These are phyloP conservation scores for Notechis scutatus DNA, from an alignment of 2,113 vertebrate species.

Conservation along the genomic window DNA sequence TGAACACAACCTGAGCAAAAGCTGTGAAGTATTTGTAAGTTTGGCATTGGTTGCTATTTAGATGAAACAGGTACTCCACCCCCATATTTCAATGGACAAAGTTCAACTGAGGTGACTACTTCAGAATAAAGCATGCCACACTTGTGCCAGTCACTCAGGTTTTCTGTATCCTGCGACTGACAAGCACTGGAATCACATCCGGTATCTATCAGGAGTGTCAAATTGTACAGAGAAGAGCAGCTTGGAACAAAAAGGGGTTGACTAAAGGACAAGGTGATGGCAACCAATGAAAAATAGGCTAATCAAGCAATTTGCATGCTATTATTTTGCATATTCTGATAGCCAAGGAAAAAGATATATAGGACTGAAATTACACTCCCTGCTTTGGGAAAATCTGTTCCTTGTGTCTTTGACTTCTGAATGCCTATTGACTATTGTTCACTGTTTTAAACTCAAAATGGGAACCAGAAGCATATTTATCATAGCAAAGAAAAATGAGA, in stretches of 20 bases:
- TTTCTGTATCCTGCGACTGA: not conserved
- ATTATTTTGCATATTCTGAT: not conserved
- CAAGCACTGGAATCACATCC: not conserved
- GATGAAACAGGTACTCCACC: not conserved
- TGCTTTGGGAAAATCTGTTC: not conserved
- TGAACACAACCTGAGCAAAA: not conserved
- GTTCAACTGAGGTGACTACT: conserved; percentile 7
- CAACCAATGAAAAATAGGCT: not conserved
- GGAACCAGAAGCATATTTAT: not conserved
- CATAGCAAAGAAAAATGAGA: too few species aligned
- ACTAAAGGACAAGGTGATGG: not conserved
- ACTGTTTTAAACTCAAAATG: not conserved
- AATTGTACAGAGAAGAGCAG: not conserved
- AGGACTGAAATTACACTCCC: not conserved
- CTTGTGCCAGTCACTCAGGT: conserved; percentile 4
- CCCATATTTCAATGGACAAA: not conserved
- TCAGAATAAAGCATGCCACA: not conserved
- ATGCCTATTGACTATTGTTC: not conserved
- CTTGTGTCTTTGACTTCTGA: not conserved
- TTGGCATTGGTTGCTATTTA: not conserved
- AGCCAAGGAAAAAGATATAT: not conserved
- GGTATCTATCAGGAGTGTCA: not conserved
- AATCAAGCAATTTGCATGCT: not conserved
- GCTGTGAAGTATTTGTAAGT: not conserved
- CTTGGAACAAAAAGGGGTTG: not conserved